A percentile compares a stretch with the other conserved stretches of the same genome.
Evolutionary conservation across 2,888 invertebrate genomes (phyloP).

Genomic region (Cheilosia scutellata): DNA sequence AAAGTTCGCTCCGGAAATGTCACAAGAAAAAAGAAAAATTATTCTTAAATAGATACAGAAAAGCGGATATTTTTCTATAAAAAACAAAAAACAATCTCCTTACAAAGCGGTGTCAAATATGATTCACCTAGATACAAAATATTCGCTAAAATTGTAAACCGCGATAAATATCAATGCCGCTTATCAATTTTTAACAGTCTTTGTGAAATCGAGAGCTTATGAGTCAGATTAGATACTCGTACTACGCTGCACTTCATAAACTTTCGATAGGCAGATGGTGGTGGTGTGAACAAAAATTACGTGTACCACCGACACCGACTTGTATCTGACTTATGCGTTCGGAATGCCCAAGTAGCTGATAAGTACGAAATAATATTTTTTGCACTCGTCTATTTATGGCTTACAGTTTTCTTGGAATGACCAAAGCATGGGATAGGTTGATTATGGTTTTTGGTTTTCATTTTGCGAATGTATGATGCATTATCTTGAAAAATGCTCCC

Average conservation of each 20-base stretch:
- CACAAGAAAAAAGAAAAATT: too few species aligned
- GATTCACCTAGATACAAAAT: neutral
- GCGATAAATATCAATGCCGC: neutral
- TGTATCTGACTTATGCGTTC: constrained; percentile 13
- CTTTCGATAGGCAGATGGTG: too few species aligned
- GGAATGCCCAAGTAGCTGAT: constrained; percentile 1
- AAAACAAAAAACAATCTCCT: too few species aligned
- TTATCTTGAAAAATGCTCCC: too few species aligned
- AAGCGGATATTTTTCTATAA: too few species aligned
- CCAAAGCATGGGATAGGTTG: too few species aligned
- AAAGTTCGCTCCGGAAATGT: neutral
- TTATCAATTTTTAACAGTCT: neutral
- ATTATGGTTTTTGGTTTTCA: too few species aligned
- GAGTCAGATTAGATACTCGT: neutral
- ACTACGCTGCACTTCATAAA: neutral
- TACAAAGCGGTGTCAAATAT: too few species aligned
- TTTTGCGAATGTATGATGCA: too few species aligned
- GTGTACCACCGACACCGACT: too few species aligned
- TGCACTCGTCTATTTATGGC: neutral
- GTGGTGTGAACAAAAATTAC: too few species aligned
- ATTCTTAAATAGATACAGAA: too few species aligned
- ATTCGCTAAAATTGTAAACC: neutral
- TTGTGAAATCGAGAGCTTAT: neutral
- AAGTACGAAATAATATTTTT: neutral
- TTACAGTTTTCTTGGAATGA: neutral